Conservation (phyloP, 2,113 vertebrate species). For the Turnix velox region DNA sequence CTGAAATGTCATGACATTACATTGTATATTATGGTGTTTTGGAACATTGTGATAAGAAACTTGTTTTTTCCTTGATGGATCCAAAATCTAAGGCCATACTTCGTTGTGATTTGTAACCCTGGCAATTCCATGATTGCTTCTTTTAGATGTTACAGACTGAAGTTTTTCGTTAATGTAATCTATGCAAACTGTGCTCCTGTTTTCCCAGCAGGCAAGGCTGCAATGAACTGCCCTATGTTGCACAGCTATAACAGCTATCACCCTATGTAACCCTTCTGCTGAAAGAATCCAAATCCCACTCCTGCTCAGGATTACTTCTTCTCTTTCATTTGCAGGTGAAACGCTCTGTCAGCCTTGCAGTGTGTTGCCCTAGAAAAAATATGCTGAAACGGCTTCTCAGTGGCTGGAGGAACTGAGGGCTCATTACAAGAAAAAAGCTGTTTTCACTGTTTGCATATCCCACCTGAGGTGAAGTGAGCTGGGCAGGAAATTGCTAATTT, state of each 20-base stretch:
- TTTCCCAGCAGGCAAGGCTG: not conserved
- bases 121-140: not conserved
- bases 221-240: not conserved
- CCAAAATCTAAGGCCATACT: not conserved
- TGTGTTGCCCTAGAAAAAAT: not conserved
- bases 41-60: not conserved
- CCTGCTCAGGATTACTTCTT: not conserved
- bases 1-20: not conserved
- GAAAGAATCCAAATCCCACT: not conserved
- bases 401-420: not conserved
- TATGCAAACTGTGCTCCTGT: accelerated
- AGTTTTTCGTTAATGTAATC: not conserved
- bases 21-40: not conserved
- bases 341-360: not conserved
- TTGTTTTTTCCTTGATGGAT: not conserved
- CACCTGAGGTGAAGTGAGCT: accelerated
- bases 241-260: not conserved
- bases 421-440: not conserved
- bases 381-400: not conserved
- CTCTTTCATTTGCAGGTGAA: not conserved
- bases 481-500: not conserved
- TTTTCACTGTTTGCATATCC: not conserved
- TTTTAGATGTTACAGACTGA: not conserved
- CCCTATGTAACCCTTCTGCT: not conserved
- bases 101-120: not conserved